A percentile compares a stretch with the other conserved stretches of the same genome.
These are phyloP conservation scores for Epinephelus cyanopodus DNA, from an alignment of 2,113 vertebrate genomes.

Conservation along the genomic window DNA sequence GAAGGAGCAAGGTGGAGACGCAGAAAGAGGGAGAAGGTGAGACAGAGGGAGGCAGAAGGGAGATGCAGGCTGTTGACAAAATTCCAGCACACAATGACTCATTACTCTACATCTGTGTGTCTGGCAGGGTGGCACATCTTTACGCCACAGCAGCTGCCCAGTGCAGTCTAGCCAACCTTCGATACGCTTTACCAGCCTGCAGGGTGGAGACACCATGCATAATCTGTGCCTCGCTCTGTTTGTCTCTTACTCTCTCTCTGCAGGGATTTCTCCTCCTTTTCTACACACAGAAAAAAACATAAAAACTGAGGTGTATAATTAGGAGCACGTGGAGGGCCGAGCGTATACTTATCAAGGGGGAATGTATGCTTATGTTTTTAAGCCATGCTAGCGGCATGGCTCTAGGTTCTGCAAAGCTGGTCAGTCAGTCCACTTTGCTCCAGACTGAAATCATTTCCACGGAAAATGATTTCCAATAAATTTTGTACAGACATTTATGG, in stretches of 20 bases:
- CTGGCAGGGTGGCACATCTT: slow-evolving; percentile 65
- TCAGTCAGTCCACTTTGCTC: slow-evolving; percentile 12
- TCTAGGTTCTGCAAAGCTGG: background rate
- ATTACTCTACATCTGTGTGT: slow-evolving; percentile 75
- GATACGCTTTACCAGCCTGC: slow-evolving; percentile 60
- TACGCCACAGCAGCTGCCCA: slow-evolving; percentile 66
- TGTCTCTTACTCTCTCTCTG: slow-evolving; percentile 24
- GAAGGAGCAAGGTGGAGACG: slow-evolving; percentile 52
- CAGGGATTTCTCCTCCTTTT: slow-evolving; percentile 1
- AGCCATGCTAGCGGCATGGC: background rate
- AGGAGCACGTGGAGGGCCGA: background rate
- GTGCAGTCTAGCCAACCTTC: slow-evolving; percentile 59
- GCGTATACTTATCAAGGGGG: slow-evolving; percentile 24
- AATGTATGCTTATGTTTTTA: slow-evolving; percentile 12
- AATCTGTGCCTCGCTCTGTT: slow-evolving; percentile 58
- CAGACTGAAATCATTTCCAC: background rate
- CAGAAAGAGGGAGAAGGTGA: slow-evolving; percentile 48
- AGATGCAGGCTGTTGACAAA: slow-evolving; percentile 72
- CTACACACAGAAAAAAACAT: slow-evolving; percentile 6
- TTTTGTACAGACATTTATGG: slow-evolving; percentile 13
- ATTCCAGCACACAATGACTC: slow-evolving; percentile 66
- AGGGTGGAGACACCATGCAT: slow-evolving; percentile 52
- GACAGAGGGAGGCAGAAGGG: slow-evolving; percentile 38
- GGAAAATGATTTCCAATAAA: slow-evolving; percentile 2
- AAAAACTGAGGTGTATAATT: slow-evolving; percentile 37